These are phyloP conservation scores for Yponomeuta evonymella DNA, from an alignment of 2,888 invertebrate genomes.

Conservation along the genomic window DNA sequence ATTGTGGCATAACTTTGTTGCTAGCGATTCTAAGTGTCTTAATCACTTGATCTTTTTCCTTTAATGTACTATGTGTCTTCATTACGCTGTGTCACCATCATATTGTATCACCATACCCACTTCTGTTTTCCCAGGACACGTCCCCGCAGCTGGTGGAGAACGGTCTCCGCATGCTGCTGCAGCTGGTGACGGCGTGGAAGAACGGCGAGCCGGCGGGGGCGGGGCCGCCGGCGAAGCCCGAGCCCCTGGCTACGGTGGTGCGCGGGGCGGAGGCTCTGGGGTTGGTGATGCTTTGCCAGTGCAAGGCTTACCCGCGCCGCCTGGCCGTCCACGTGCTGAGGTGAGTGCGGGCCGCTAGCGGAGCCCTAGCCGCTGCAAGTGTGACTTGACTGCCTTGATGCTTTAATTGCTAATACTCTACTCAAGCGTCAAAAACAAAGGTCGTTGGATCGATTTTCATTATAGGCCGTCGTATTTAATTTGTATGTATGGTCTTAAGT, in stretches of 20 bases:
- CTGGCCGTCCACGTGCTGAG: conserved; percentile 87
- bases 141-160: conserved; percentile 94
- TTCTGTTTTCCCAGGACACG: conserved; percentile 78
- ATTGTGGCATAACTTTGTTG: no score
- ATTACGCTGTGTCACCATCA: no score
- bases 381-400: no score
- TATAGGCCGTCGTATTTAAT: no score
- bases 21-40: no score
- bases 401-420: no score
- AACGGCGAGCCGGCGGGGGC: conserved; percentile 78
- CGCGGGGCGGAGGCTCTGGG: not conserved
- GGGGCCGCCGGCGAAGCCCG: conserved; percentile 65
- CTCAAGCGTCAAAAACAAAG: no score
- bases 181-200: conserved; percentile 95
- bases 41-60: no score
- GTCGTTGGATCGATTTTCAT: no score
- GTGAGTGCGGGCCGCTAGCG: not conserved
- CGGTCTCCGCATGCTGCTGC: conserved; percentile 92
- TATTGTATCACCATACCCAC: not conserved
- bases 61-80: no score
- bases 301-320: conserved; percentile 89
- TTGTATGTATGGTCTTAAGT: no score
- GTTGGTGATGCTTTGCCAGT: conserved; percentile 76
- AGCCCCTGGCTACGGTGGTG: conserved; percentile 50
- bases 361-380: no score